These are phyloP conservation scores for Zoanthus sociatus DNA, from an alignment of 92 coral and sea anemone genomes.

Conservation along the genomic window DNA sequence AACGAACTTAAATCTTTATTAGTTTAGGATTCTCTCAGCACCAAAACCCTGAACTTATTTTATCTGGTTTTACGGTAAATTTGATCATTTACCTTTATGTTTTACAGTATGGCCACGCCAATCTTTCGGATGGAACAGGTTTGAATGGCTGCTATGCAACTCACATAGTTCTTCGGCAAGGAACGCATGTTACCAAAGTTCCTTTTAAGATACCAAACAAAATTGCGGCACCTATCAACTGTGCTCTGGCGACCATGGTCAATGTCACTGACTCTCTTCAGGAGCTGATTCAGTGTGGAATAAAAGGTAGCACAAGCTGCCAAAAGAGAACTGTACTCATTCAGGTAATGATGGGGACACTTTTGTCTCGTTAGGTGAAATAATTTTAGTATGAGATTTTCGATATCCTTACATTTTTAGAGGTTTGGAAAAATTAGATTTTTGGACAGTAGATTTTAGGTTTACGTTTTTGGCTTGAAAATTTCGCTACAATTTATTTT, in stretches of 20 bases:
- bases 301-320: constrained; percentile 20
- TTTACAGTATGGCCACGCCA: constrained; percentile 85
- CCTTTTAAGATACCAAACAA: constrained; percentile 76
- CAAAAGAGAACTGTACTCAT: constrained; percentile 75
- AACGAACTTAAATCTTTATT: too few relatives aligned
- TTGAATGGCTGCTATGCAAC: constrained; percentile 95
- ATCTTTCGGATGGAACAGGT: constrained; percentile 73
- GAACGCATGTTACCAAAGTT: constrained; percentile 88
- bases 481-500: too few relatives aligned
- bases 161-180: constrained; percentile 86
- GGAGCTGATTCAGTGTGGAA: constrained; percentile 26
- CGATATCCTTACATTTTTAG: too few relatives aligned
- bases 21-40: too few relatives aligned
- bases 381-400: too few relatives aligned
- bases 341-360: constrained; percentile 63
- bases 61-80: not conserved
- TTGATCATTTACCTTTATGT: not conserved
- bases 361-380: not conserved
- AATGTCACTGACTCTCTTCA: constrained; percentile 76
- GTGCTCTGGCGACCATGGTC: constrained; percentile 98
- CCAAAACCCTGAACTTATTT: too few relatives aligned
- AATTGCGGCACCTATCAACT: constrained; percentile 89
- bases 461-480: too few relatives aligned
- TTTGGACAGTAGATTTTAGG: too few relatives aligned
- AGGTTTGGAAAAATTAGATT: too few relatives aligned